Conservation (phyloP, 2,888 invertebrate species). For the Macrosoma leucophasiata region DNA sequence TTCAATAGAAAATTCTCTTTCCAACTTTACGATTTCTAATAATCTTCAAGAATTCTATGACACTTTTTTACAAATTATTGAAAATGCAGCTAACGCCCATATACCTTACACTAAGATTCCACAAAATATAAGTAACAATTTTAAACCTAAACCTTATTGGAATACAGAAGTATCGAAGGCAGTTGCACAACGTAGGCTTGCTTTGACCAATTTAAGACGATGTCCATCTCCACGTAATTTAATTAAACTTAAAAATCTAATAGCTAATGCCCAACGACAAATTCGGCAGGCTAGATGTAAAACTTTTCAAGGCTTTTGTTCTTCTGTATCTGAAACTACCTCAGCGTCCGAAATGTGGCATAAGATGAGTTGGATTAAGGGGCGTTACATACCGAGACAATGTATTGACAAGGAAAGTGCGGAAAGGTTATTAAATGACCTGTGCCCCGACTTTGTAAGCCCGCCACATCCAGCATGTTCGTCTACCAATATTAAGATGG, state of each 20-base stretch:
- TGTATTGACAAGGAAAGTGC: constrained; percentile 11
- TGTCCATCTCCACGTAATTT: constrained; percentile 25
- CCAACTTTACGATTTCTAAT: not conserved
- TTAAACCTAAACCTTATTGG: constrained; percentile 29
- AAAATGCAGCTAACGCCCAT: constrained; percentile 10
- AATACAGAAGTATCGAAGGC: constrained; percentile 22
- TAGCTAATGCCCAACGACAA: constrained; percentile 8
- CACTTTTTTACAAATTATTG: not conserved
- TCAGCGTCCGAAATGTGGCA: constrained; percentile 19
- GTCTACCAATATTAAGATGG: constrained; percentile 8
- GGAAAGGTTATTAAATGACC: constrained; percentile 6
- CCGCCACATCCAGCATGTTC: constrained; percentile 8
- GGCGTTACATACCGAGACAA: not conserved
- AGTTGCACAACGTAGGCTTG: constrained; percentile 24
- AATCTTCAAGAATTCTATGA: constrained; percentile 6
- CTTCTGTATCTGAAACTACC: constrained; percentile 10
- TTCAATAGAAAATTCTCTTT: not conserved
- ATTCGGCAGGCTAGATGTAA: constrained; percentile 16
- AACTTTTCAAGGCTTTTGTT: constrained; percentile 21
- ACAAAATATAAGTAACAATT: constrained; percentile 9
- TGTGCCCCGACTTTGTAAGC: constrained; percentile 17
- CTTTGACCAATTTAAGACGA: constrained; percentile 23
- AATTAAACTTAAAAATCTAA: constrained; percentile 9
- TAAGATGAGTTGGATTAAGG: constrained; percentile 23
- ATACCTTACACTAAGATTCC: constrained; percentile 13